Base-by-base conservation (phyloP, 2,797 vertebrate genomes). In the Smutsia temminckii region DNA sequence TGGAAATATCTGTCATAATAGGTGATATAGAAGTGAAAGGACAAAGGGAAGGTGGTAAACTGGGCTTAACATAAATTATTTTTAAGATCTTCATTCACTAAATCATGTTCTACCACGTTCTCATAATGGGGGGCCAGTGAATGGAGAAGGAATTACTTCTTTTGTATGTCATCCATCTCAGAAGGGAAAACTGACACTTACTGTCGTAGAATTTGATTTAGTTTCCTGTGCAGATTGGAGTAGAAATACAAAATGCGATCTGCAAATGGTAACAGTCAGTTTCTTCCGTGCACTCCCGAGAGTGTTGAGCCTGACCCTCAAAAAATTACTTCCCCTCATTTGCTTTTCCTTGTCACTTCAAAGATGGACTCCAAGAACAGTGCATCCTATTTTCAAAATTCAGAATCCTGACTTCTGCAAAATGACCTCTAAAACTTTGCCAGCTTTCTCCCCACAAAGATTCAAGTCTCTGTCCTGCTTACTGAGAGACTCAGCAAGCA, bases 381-480 rank as follows among this genome's bases (percentile, higher is more conserved):
- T 25, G 9, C 5, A 49, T 32, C 55, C 27, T 64, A 1, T 69
- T 88, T 93, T 57, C 59, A 84, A 80, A 91, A 91, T 61, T 85
- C 66, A 87, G 53, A 95, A 42, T 55, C 27, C 37, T 85, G 63
- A 18, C 49, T 95, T 75, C n/a, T 80, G 1, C 29, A 81, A 69
- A 95, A 81, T 74, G 29, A 23, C 55, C 72, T 93, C 42, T 51
- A n/a, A 88, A 90, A 61, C n/a, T 66, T 85, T 85, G 27, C 32
- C 46, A 51, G 8, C 29, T 8, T 57, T 77, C 40, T 63, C 25
- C 25, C 17, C 32, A 7, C 0, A 1, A 5, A 66, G 61, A 21
- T 55, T 10, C 21, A 61, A 20, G 14, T 51, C 29, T 6, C 49
- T 40, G 21, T 77, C 40, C 25, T 21, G 23, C 11, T 61, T 46